A percentile compares a stretch with the other conserved stretches of the same genome.
phyloP scores from a whole-genome alignment of 2,113 vertebrate species.

The Suncus etruscus region DNA sequence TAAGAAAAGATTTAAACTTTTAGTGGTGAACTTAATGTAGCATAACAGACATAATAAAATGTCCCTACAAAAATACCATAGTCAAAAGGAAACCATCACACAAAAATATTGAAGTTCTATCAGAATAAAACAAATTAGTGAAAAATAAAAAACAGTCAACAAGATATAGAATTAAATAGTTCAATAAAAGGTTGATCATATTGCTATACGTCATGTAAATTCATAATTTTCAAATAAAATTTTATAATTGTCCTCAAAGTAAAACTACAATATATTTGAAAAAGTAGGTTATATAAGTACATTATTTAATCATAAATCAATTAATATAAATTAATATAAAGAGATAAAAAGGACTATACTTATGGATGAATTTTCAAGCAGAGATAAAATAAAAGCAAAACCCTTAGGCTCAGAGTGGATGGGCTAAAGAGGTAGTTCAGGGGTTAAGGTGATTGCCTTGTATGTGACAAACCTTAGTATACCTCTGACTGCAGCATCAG shows the following conservation, averaged over 20 bases:
- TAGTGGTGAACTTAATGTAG: neutral
- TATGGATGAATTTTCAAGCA: neutral
- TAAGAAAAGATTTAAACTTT: neutral
- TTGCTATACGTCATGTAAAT: neutral
- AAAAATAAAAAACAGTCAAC: slow-evolving; percentile 31
- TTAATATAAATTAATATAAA: slow-evolving; percentile 30
- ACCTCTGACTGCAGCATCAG: neutral
- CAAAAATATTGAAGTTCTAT: neutral
- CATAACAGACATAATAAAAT: neutral
- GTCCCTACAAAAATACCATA: neutral
- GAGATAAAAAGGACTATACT: neutral
- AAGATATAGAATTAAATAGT: slow-evolving; percentile 22
- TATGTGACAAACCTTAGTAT: too few relatives aligned
- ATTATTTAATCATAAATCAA: slow-evolving; percentile 33
- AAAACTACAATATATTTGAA: slow-evolving; percentile 27
- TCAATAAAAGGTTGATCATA: slow-evolving; percentile 35
- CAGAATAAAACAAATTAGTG: neutral
- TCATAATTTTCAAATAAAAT: slow-evolving; percentile 47
- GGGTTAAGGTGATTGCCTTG: too few relatives aligned
- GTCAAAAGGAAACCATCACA: neutral
- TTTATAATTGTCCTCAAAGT: neutral
- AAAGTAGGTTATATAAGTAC: neutral
- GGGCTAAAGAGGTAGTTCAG: too few relatives aligned
- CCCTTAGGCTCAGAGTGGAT: neutral
- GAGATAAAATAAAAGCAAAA: slow-evolving; percentile 49